Evolutionary conservation across 1,140 invertebrate species (phyloP).

Genomic region (Papilio xuthus): DNA sequence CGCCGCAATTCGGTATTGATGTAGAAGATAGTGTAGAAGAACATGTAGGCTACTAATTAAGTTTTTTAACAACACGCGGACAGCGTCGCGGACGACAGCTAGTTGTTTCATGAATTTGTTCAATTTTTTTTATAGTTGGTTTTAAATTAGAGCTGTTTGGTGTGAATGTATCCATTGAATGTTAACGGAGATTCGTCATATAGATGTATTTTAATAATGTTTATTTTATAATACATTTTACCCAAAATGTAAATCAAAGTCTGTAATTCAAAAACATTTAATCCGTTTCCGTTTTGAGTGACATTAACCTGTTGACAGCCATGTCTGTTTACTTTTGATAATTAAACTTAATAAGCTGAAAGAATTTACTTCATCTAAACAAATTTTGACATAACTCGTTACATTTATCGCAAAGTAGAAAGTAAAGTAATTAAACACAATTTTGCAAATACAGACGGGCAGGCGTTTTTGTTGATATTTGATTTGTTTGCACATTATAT

Average conservation of each 20-base stretch:
- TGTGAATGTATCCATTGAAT: too few relatives aligned
- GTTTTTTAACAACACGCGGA: too few relatives aligned
- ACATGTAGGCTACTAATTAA: too few relatives aligned
- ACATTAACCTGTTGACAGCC: background rate
- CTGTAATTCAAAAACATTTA: background rate
- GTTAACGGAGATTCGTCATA: too few relatives aligned
- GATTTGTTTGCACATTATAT: constrained; percentile 29
- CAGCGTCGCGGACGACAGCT: too few relatives aligned
- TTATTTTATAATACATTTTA: too few relatives aligned
- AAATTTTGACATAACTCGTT: background rate
- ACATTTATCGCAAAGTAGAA: background rate
- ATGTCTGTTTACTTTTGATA: constrained; percentile 15
- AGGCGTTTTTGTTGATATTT: background rate
- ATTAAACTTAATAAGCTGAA: constrained; percentile 16
- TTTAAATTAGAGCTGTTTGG: too few relatives aligned
- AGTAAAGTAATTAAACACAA: constrained; percentile 21
- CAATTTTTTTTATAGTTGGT: background rate
- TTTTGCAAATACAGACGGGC: constrained; percentile 16
- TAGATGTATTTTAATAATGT: too few relatives aligned
- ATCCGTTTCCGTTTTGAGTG: background rate
- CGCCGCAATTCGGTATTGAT: too few relatives aligned
- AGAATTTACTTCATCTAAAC: background rate
- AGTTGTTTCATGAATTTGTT: background rate
- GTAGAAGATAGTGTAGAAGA: too few relatives aligned
- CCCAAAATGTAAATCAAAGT: background rate